phyloP scores from a whole-genome alignment of 1,140 invertebrate genomes.

The Episyrphus balteatus region DNA sequence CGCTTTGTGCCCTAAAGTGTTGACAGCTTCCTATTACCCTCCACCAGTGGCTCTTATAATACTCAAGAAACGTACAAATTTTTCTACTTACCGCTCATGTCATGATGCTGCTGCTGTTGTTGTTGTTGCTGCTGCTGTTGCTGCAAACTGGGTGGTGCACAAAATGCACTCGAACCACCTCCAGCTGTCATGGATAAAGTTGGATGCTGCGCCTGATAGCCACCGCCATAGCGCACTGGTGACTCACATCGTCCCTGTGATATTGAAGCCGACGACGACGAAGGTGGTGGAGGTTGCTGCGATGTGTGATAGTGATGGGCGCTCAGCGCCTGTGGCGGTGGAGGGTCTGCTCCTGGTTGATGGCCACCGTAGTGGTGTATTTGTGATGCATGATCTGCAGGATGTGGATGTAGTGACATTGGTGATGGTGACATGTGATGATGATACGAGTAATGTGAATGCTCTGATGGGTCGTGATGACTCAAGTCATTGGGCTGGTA shows the following conservation, averaged over 20 bases:
- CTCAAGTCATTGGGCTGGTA: slow-evolving; percentile 18
- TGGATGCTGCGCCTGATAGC: slow-evolving; percentile 2
- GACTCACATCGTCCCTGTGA: not conserved
- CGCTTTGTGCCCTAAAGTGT: too few relatives aligned
- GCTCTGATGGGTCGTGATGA: slow-evolving; percentile 24
- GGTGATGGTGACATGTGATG: slow-evolving; percentile 14
- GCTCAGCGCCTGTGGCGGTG: slow-evolving; percentile 12
- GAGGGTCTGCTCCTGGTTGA: slow-evolving; percentile 4
- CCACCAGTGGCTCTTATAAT: too few relatives aligned
- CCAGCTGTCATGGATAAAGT: slow-evolving; percentile 13
- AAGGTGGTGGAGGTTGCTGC: slow-evolving; percentile 1
- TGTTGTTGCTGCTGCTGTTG: slow-evolving; percentile 26
- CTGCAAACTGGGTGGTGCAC: slow-evolving; percentile 27
- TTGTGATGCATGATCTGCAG: slow-evolving; percentile 13
- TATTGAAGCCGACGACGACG: not conserved
- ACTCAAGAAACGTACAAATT: not conserved
- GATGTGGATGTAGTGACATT: slow-evolving; percentile 8
- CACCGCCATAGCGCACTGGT: not conserved
- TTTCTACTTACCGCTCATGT: slow-evolving; percentile 25
- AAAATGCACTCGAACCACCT: slow-evolving; percentile 29
- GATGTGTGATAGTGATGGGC: too few relatives aligned
- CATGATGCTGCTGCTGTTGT: slow-evolving; percentile 17
- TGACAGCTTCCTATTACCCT: too few relatives aligned
- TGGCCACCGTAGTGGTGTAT: not conserved
- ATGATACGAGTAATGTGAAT: slow-evolving; percentile 26